Evolutionary conservation across 1,140 invertebrate species (phyloP).

Genomic region (Teleogryllus occipitalis): DNA sequence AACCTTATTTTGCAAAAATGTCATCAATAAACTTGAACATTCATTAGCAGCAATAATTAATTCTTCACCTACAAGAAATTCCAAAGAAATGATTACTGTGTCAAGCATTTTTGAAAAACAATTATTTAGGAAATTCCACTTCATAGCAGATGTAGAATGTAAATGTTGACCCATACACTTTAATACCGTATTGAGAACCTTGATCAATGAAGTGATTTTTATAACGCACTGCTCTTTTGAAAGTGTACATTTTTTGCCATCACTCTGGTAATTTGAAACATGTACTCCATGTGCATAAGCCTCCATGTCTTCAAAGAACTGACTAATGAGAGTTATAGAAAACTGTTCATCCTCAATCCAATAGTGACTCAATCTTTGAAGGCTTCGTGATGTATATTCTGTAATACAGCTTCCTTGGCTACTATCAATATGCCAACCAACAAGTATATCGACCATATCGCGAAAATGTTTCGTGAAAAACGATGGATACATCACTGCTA

Average conservation of each 20-base stretch:
- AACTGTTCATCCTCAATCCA: conserved; percentile 81
- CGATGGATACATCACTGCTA: conserved; percentile 70
- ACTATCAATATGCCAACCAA: conserved; percentile 91
- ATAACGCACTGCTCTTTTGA: conserved; percentile 33
- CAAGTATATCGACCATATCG: conserved; percentile 89
- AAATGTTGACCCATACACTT: conserved; percentile 63
- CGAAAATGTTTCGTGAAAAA: conserved; percentile 74
- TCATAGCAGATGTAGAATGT: conserved; percentile 51
- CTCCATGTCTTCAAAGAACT: conserved; percentile 90
- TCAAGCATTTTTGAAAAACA: conserved; percentile 58
- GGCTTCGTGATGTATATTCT: conserved; percentile 53
- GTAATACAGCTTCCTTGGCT: conserved; percentile 62
- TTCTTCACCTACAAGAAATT: conserved; percentile 55
- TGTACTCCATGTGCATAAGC: conserved; percentile 40
- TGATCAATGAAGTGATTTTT: conserved; percentile 39
- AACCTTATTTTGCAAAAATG: conserved; percentile 39
- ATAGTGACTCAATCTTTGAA: conserved; percentile 72
- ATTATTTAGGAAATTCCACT: conserved; percentile 60
- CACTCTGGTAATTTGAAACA: conserved; percentile 21
- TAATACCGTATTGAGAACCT: conserved; percentile 71
- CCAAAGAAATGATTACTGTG: conserved; percentile 55
- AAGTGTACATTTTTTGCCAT: conserved; percentile 27
- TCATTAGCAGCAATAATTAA: conserved; percentile 54
- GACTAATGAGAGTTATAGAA: conserved; percentile 73
- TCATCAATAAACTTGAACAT: conserved; percentile 54